A percentile compares a stretch with the other conserved stretches of the same genome.
Evolutionary conservation across 2,888 invertebrate genomes (phyloP).

Genomic region (Hirtodrosophila alboralis): DNA sequence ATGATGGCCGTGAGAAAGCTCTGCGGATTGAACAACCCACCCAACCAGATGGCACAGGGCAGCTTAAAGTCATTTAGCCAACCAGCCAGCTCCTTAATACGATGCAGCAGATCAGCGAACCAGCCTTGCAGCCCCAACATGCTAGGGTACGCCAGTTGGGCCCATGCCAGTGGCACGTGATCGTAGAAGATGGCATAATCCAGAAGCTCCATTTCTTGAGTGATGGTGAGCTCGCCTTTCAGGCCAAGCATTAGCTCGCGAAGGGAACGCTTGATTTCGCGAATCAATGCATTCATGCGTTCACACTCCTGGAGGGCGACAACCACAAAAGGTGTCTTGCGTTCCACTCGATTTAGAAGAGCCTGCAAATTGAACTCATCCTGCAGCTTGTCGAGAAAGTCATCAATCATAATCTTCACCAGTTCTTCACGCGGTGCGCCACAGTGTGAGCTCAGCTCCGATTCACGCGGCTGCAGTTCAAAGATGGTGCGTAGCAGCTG

Average conservation of each 20-base stretch:
- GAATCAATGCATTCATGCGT: conserved; percentile 94
- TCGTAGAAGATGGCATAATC: conserved; percentile 95
- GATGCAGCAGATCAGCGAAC: conserved; percentile 93
- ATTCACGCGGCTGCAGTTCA: conserved; percentile 95
- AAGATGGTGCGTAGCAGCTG: conserved; percentile 92
- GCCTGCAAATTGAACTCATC: conserved; percentile 95
- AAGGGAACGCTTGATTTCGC: conserved; percentile 92
- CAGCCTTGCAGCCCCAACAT: conserved; percentile 92
- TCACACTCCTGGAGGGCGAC: conserved; percentile 97
- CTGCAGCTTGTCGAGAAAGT: conserved; percentile 94
- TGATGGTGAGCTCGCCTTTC: conserved; percentile 97
- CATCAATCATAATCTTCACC: conserved; percentile 90
- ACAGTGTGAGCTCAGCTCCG: conserved; percentile 83
- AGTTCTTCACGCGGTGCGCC: conserved; percentile 93
- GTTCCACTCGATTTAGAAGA: conserved; percentile 93
- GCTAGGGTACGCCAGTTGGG: conserved; percentile 94
- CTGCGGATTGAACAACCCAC: conserved; percentile 98
- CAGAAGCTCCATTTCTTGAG: conserved; percentile 96
- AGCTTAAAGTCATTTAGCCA: conserved; percentile 94
- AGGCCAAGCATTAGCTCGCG: conserved; percentile 94
- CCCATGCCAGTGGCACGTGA: conserved; percentile 93
- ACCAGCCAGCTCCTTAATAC: conserved; percentile 92
- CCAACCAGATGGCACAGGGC: conserved; percentile 96
- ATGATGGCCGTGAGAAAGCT: conserved; percentile 98
- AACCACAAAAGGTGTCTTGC: conserved; percentile 95